Conservation (phyloP, 2,797 vertebrate genomes). For the Rhinichthys osculus region DNA sequence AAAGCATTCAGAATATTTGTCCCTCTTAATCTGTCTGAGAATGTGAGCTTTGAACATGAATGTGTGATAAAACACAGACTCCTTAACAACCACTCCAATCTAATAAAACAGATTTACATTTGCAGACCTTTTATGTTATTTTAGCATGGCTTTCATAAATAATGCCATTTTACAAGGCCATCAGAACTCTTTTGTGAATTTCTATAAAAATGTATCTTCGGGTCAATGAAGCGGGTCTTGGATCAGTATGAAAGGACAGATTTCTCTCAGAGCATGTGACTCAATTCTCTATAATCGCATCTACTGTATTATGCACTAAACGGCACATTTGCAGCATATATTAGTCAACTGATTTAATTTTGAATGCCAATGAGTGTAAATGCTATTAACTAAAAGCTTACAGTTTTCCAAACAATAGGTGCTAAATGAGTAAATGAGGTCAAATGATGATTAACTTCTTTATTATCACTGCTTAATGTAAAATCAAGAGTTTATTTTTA, state of each 20-base stretch:
- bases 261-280: conserved; percentile 30
- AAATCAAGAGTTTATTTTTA: conserved; percentile 29
- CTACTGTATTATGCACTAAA: conserved; percentile 13
- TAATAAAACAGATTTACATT: neutral
- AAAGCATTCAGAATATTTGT: conserved; percentile 31
- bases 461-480: conserved; percentile 32
- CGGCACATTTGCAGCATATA: conserved; percentile 21
- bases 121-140: neutral
- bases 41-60: conserved; percentile 12
- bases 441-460: conserved; percentile 51
- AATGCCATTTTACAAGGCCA: neutral
- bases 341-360: conserved; percentile 46
- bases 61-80: neutral
- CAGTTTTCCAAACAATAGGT: conserved; percentile 32
- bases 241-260: conserved; percentile 7
- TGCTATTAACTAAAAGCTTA: conserved; percentile 24
- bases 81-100: neutral
- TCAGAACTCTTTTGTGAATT: neutral
- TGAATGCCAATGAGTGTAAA: conserved; percentile 45
- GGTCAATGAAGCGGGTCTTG: neutral
- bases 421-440: conserved; percentile 51
- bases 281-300: conserved; percentile 40
- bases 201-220: conserved; percentile 8
- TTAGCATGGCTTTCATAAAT: neutral
- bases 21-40: conserved; percentile 30